Conservation (phyloP, 1,140 invertebrate species). For the Trissolcus basalis region DNA sequence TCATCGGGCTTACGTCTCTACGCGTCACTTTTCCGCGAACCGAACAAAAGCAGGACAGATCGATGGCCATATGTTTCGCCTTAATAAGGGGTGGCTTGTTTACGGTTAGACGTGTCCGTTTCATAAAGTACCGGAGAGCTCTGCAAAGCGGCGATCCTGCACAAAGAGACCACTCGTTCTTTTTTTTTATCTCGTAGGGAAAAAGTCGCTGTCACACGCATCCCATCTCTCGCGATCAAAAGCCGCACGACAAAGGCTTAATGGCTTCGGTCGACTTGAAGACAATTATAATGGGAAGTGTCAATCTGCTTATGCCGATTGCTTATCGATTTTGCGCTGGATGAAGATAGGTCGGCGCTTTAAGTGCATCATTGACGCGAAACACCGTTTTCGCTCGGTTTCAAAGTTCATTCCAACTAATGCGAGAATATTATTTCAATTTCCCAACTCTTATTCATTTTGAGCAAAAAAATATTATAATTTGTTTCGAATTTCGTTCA, state of each 20-base stretch:
- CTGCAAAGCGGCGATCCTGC: conserved; percentile 43
- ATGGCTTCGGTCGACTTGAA: conserved; percentile 1
- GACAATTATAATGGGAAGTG: conserved; percentile 22
- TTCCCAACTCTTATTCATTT: no score
- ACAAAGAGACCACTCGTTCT: conserved; percentile 9
- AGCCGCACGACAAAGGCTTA: background rate
- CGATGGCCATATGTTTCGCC: no score
- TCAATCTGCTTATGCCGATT: conserved; percentile 9
- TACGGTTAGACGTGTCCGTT: conserved; percentile 1
- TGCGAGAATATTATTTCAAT: no score
- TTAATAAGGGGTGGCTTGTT: no score
- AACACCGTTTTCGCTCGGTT: background rate
- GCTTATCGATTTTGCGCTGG: conserved; percentile 2
- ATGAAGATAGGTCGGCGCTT: conserved; percentile 3
- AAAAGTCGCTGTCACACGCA: conserved; percentile 17
- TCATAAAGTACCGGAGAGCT: conserved; percentile 32
- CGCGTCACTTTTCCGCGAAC: no score
- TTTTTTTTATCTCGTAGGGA: no score
- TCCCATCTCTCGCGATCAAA: background rate
- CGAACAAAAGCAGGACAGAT: no score
- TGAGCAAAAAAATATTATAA: no score
- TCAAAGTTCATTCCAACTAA: no score
- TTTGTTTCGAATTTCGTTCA: no score
- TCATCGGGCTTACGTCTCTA: no score
- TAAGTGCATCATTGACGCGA: background rate